These are phyloP conservation scores for Lasioglossum zephyrum DNA, from an alignment of 2,888 invertebrate genomes.

Conservation along the genomic window DNA sequence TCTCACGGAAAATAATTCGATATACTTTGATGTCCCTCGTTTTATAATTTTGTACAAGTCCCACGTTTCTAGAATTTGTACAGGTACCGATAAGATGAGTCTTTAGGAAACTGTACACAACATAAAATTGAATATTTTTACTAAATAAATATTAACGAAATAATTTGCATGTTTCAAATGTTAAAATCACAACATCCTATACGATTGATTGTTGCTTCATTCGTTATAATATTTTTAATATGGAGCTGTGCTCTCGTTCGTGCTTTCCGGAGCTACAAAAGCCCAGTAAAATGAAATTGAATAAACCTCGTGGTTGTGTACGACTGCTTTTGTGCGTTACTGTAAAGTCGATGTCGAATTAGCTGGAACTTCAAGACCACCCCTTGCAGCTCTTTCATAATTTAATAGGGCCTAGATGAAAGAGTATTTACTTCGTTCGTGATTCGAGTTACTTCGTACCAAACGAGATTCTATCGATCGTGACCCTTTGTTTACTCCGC, in stretches of 20 bases:
- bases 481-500: not conserved
- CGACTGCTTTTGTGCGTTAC: not conserved
- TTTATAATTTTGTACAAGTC: no score
- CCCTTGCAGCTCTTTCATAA: not conserved
- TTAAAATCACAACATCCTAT: no score
- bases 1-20: no score
- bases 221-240: not conserved
- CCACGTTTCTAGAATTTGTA: no score
- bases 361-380: not conserved
- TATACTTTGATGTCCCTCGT: no score
- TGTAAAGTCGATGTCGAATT: not conserved
- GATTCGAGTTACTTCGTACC: not conserved
- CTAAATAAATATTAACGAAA: not conserved
- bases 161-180: no score
- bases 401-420: conserved; percentile 6
- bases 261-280: not conserved
- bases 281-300: not conserved
- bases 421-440: not conserved
- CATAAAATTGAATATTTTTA: not conserved
- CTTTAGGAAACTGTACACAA: not conserved
- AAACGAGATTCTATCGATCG: not conserved
- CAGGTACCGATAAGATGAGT: not conserved
- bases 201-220: not conserved
- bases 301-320: not conserved
- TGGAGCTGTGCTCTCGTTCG: not conserved